These are phyloP conservation scores for Oreochromis spilurus DNA, from an alignment of 2,113 vertebrate species.

Conservation along the genomic window DNA sequence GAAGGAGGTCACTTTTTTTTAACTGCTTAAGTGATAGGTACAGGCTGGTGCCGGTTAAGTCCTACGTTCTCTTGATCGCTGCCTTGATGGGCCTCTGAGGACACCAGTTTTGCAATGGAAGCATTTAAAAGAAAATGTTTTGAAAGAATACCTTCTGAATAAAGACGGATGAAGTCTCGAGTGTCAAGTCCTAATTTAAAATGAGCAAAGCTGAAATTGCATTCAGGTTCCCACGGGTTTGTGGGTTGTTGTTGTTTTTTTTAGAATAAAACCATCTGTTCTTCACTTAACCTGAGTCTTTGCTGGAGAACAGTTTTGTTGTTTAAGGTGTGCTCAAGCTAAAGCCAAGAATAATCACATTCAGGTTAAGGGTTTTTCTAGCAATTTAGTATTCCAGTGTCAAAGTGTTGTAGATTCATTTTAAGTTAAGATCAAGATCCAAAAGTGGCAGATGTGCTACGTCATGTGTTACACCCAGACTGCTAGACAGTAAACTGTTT, in stretches of 20 bases:
- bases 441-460: not conserved
- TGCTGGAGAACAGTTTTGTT: not conserved
- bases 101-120: not conserved
- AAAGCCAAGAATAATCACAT: not conserved
- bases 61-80: not conserved
- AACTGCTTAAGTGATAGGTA: constrained; percentile 33
- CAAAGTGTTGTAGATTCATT: not conserved
- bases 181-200: not conserved
- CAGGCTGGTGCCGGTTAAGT: constrained; percentile 3
- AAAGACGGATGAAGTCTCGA: not conserved
- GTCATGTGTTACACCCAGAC: not conserved
- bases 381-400: not conserved
- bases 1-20: constrained; percentile 31
- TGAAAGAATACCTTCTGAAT: not conserved
- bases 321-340: not conserved
- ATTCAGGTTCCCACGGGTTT: not conserved
- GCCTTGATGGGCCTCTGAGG: not conserved
- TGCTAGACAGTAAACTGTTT: not conserved
- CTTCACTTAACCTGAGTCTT: not conserved
- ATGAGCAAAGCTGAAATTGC: not conserved
- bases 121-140: not conserved
- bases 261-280: not conserved
- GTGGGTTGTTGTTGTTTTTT: not conserved
- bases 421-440: not conserved
- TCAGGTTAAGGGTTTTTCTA: not conserved